A percentile compares a stretch with the other conserved stretches of the same genome.
Evolutionary conservation across 2,113 vertebrate genomes (phyloP).

Genomic region (Paramormyrops kingsleyae): DNA sequence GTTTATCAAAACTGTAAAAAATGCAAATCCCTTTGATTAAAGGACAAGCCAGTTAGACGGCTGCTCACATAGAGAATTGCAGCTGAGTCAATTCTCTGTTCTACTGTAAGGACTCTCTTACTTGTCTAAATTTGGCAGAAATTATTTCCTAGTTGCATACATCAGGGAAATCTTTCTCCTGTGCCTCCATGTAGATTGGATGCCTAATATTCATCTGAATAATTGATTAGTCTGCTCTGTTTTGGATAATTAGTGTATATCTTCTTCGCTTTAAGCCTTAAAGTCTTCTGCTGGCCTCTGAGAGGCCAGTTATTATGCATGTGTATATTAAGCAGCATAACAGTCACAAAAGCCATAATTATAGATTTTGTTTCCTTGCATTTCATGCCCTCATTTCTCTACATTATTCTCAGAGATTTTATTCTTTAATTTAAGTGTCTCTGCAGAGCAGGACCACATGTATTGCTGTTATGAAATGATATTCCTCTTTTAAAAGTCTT

Average conservation of each 20-base stretch:
- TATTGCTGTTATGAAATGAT: neutral
- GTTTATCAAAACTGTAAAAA: neutral
- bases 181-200: constrained; percentile 70
- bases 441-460: neutral
- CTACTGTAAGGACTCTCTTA: constrained; percentile 31
- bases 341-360: constrained; percentile 5
- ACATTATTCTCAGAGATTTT: neutral
- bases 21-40: neutral
- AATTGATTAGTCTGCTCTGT: constrained; percentile 84
- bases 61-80: constrained; percentile 35
- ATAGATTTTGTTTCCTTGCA: neutral
- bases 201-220: constrained; percentile 88
- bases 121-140: constrained; percentile 47
- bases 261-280: constrained; percentile 69
- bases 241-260: constrained; percentile 86
- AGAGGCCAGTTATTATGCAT: constrained; percentile 35
- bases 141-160: constrained; percentile 58
- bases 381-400: neutral
- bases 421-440: neutral
- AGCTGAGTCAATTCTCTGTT: constrained; percentile 39
- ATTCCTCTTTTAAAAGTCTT: neutral
- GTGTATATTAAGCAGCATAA: constrained; percentile 19
- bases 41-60: neutral
- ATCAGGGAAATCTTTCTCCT: constrained; percentile 72
- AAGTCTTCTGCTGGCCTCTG: constrained; percentile 55